Conservation (phyloP, 2,888 invertebrate species). For the Cantharis rufa region DNA sequence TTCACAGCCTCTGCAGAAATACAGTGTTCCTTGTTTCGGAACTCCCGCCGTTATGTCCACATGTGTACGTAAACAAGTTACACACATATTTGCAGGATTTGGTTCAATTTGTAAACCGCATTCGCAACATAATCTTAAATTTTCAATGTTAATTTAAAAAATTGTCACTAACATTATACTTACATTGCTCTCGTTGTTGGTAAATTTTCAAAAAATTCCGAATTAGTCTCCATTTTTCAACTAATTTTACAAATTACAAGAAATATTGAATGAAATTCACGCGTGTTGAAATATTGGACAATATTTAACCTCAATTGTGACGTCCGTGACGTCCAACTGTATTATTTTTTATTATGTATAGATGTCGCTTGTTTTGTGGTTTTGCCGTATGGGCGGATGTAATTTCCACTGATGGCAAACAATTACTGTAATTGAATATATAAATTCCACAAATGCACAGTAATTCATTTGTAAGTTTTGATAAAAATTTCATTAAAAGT, state of each 20-base stretch:
- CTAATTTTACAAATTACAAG: background rate
- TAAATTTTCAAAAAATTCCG: background rate
- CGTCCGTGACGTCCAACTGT: background rate
- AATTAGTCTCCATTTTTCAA: background rate
- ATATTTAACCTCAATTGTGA: background rate
- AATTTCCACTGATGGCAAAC: no score
- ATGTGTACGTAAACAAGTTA: conserved; percentile 86
- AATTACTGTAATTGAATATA: no score
- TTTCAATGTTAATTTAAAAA: background rate
- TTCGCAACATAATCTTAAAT: conserved; percentile 83
- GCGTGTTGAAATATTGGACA: background rate
- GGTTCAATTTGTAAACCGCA: conserved; percentile 92
- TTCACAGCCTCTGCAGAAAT: conserved; percentile 93
- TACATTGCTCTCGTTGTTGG: background rate
- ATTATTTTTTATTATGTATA: background rate
- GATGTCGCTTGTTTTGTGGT: background rate
- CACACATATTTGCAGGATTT: conserved; percentile 97
- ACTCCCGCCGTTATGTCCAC: conserved; percentile 96
- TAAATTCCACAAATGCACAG: no score
- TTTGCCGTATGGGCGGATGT: no score
- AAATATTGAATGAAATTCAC: background rate
- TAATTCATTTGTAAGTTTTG: no score
- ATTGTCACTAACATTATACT: background rate
- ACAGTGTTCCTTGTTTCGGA: conserved; percentile 87
- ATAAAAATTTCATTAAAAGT: no score